Evolutionary conservation across 2,888 invertebrate species (phyloP), one percentile per base, ranked within the genome.

Genomic region (Neoaliturus tenellus): DNA sequence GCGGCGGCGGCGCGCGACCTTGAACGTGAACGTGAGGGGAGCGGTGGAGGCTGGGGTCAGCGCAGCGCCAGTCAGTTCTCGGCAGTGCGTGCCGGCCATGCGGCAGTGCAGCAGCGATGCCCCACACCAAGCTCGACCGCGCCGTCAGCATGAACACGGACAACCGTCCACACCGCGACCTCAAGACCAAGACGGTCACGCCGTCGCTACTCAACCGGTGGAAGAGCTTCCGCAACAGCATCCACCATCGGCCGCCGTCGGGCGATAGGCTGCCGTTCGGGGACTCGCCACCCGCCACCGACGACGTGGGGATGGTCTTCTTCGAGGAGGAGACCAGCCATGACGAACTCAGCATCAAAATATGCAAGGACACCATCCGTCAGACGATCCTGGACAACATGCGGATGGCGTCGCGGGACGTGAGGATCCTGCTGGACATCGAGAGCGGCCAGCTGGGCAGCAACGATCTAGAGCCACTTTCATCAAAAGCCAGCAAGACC

Each of bases 381-480:
- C 94, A 93, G 89, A 94, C 95, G 89, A 92, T 96, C 39, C 91
- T 94, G 86, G 96, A 96, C 89, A 95, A 96, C 89, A 94, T 96
- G 93, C 91, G 92, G 82, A 92, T 93, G 83, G 93, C 93, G 41
- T 94, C 94, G 55, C 95, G 96, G 8, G 92, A 94, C 78, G 91
- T 95, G 85, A 92, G 92, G 39, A 91, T 96, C 17, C 91, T 96
- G 33, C 95, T 96, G 87, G 96, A 96, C 87, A 92, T 97, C 84
- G 96, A 96, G 89, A 92, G 92, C 83, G 94, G 94, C 80, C 93
- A 93, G 86, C 93, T 94, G 80, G 92, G 92, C 28, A 91, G 92
- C 12, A 94, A 81, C 91, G 92, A 28, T 90, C 91, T 0, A 93
- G 80, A 82, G 33, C 20, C 44, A 3, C 6, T 48, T 25, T 25